A percentile compares a stretch with the other conserved stretches of the same genome.
Conservation (phyloP, 2,113 vertebrate genomes). For the Vidua macroura region DNA sequence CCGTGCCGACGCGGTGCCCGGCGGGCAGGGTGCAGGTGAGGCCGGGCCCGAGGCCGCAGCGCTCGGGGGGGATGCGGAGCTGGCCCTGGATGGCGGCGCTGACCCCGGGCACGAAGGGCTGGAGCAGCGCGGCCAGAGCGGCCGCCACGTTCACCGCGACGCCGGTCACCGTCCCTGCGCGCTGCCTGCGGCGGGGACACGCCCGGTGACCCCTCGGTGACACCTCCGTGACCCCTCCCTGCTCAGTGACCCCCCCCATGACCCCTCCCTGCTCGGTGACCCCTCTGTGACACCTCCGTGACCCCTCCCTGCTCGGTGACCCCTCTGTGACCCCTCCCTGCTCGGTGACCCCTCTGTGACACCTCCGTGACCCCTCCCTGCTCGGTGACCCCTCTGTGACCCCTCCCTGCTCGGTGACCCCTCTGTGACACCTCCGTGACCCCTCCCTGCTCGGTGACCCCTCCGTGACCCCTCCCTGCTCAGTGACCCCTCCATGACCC, state of each 20-base stretch:
- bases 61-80: constrained; percentile 72
- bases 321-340: too few species aligned
- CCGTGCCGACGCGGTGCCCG: constrained; percentile 85
- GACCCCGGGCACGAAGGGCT: constrained; percentile 89
- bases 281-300: too few species aligned
- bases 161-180: constrained; percentile 87
- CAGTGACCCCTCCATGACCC: not conserved
- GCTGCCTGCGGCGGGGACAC: constrained; percentile 70
- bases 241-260: not conserved
- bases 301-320: not conserved
- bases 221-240: not conserved
- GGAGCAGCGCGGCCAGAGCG: constrained; percentile 82
- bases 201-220: not conserved
- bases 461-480: too few species aligned
- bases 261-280: not conserved
- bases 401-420: not conserved
- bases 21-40: constrained; percentile 81
- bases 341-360: not conserved
- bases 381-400: not conserved
- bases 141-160: constrained; percentile 88
- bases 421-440: too few species aligned
- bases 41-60: constrained; percentile 62
- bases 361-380: too few species aligned
- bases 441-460: not conserved
- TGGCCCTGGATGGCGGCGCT: constrained; percentile 85